Evolutionary conservation across 2,113 vertebrate species (phyloP).

Genomic region (Dinomys branickii): DNA sequence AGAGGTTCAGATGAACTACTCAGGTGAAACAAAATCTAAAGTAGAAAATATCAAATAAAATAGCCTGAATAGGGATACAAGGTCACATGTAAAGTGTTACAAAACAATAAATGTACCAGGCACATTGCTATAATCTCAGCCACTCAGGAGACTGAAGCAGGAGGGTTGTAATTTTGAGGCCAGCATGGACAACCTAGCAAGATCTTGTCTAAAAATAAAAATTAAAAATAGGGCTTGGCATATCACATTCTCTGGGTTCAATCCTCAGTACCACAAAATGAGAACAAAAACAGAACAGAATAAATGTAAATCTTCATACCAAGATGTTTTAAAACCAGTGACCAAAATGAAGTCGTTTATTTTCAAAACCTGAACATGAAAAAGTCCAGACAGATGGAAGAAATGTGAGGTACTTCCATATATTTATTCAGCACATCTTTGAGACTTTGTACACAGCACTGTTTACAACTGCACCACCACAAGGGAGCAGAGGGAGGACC

Average conservation of each 20-base stretch:
- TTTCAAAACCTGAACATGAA: conserved; percentile 46
- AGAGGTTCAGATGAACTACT: conserved; percentile 58
- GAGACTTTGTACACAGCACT: not conserved
- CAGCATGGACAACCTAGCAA: not conserved
- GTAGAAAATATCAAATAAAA: conserved; percentile 63
- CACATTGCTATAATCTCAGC: not conserved
- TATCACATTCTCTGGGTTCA: not conserved
- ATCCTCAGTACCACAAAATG: not conserved
- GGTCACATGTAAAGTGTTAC: not conserved
- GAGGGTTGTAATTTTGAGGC: not conserved
- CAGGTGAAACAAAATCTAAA: conserved; percentile 56
- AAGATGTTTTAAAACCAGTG: conserved; percentile 17
- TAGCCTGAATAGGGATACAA: not conserved
- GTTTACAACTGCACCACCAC: not conserved
- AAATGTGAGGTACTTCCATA: conserved; percentile 7
- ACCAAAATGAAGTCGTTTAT: conserved; percentile 36
- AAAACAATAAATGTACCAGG: conserved; percentile 26
- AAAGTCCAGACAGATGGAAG: conserved; percentile 46
- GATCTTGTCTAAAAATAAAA: not conserved
- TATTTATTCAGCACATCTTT: not conserved
- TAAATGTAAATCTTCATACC: not conserved
- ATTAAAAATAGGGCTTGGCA: not conserved
- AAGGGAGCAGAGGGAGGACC: not conserved
- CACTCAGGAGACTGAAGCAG: not conserved
- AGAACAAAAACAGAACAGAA: not conserved